phyloP scores from a whole-genome alignment of 1,140 invertebrate genomes.

The Sminthurides bifidus region DNA sequence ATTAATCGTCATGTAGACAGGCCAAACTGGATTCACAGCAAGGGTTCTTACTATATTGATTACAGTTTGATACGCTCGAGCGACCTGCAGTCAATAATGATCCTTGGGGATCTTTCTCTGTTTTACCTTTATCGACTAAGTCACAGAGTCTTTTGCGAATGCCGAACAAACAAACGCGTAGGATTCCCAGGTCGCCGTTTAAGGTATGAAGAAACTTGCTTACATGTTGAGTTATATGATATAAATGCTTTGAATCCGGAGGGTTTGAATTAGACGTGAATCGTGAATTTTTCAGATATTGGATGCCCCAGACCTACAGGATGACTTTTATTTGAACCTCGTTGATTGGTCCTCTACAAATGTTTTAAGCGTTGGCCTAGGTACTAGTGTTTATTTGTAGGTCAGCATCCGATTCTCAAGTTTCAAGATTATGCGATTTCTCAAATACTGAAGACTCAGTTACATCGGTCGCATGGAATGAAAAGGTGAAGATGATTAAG shows the following conservation, averaged over 20 bases:
- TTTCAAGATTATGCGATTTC: conserved; percentile 91
- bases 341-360: conserved; percentile 99
- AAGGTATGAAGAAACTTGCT: conserved; percentile 1
- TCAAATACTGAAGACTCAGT: conserved; percentile 85
- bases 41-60: conserved; percentile 33
- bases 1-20: neutral
- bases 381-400: conserved; percentile 96
- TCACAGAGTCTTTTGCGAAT: conserved; percentile 87
- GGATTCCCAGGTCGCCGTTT: conserved; percentile 84
- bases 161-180: conserved; percentile 84
- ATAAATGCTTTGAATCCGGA: neutral
- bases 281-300: conserved; percentile 72
- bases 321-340: conserved; percentile 97
- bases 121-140: conserved; percentile 84
- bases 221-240: neutral
- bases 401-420: conserved; percentile 97
- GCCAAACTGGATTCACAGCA: conserved; percentile 5
- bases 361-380: conserved; percentile 91
- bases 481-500: conserved; percentile 61
- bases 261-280: neutral
- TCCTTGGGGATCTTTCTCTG: conserved; percentile 66
- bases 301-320: conserved; percentile 95
- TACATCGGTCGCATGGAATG: conserved; percentile 99
- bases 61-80: conserved; percentile 44
- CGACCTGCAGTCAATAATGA: conserved; percentile 43